Percentiles rank a stretch among this genome's conserved stretches.
These are phyloP conservation scores for Aleadryas rufinucha DNA, from an alignment of 2,113 vertebrate genomes.

Conservation along the genomic window DNA sequence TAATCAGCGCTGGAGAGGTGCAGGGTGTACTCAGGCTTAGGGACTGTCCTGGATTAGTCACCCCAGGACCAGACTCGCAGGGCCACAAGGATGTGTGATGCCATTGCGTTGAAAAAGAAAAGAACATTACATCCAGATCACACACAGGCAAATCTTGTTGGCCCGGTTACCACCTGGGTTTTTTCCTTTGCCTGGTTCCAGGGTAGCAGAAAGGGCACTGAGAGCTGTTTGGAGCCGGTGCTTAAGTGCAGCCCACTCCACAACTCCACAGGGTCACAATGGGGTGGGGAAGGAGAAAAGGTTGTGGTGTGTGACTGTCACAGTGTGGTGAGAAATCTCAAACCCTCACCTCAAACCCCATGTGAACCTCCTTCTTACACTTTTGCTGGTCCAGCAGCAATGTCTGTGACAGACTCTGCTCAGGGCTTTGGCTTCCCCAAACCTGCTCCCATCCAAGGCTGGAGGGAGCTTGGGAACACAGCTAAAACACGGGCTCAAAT, in stretches of 20 bases:
- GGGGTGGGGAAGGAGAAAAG: background rate
- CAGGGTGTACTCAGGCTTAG: background rate
- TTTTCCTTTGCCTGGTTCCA: background rate
- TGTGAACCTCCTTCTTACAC: background rate
- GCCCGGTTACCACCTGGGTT: background rate
- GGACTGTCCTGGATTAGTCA: constrained; percentile 53
- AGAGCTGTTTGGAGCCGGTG: background rate
- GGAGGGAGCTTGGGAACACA: background rate
- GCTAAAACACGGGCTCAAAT: background rate
- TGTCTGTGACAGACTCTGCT: background rate
- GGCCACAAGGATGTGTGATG: background rate
- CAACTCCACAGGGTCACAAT: accelerated
- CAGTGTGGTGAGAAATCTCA: background rate
- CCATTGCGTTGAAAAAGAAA: background rate
- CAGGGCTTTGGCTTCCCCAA: background rate
- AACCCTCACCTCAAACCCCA: background rate
- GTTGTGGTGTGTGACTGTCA: background rate
- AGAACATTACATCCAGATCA: background rate
- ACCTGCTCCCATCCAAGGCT: background rate
- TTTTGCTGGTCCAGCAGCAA: background rate
- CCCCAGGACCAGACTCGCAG: background rate
- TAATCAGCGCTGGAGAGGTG: background rate
- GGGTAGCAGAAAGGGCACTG: background rate
- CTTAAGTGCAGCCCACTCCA: background rate
- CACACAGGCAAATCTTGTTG: background rate